These are phyloP conservation scores for Cygnus olor DNA, from an alignment of 2,797 vertebrate species.

Conservation along the genomic window DNA sequence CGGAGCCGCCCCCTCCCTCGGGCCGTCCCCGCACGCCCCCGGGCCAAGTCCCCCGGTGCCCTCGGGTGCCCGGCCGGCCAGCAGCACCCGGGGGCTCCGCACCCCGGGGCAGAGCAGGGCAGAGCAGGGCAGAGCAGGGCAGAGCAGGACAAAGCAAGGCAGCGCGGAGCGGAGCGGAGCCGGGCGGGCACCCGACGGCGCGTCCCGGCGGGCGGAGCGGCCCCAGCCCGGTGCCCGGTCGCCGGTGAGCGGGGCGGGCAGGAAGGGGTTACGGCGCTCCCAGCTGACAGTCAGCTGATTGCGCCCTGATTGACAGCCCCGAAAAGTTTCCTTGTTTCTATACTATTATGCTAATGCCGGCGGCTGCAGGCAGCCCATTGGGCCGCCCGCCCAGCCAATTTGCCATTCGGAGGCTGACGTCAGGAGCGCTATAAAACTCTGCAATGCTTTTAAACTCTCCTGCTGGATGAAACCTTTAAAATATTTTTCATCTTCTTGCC, in stretches of 20 bases:
- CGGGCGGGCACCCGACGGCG: not conserved
- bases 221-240: not conserved
- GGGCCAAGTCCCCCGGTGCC: not conserved
- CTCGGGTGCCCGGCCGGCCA: not conserved
- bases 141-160: not conserved
- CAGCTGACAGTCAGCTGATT: conserved; percentile 98
- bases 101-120: not conserved
- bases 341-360: conserved; percentile 93
- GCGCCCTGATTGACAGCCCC: conserved; percentile 87
- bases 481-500: conserved; percentile 83
- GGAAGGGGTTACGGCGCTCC: conserved; percentile 73
- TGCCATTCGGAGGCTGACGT: conserved; percentile 88
- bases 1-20: not conserved
- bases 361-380: conserved; percentile 85
- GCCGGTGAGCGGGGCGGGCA: not conserved
- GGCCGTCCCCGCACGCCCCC: not conserved
- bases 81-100: not conserved
- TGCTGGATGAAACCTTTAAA: conserved; percentile 91
- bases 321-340: conserved; percentile 91
- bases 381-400: conserved; percentile 86
- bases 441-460: conserved; percentile 97
- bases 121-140: not conserved
- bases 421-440: conserved; percentile 94
- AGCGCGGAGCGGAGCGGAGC: not conserved
- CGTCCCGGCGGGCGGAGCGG: not conserved